A percentile compares a stretch with the other conserved stretches of the same genome.
phyloP scores from a whole-genome alignment of 2,888 invertebrate species.

The Nycteola revayana region DNA sequence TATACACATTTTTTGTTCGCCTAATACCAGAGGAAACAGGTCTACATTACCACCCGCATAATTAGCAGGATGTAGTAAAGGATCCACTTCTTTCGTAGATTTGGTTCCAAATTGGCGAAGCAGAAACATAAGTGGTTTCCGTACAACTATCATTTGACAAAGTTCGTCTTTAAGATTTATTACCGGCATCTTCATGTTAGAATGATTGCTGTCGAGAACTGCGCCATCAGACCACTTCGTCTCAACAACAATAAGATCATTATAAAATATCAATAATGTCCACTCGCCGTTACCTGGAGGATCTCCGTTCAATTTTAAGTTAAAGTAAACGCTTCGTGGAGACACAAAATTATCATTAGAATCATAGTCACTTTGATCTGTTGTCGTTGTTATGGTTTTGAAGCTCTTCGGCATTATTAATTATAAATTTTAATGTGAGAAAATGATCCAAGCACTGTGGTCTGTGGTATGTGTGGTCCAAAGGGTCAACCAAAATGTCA shows the following conservation, averaged over 20 bases:
- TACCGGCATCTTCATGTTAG: conserved; percentile 25
- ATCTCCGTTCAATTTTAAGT: conserved; percentile 43
- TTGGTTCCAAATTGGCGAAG: conserved; percentile 50
- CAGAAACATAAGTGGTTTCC: conserved; percentile 59
- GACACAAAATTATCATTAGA: conserved; percentile 31
- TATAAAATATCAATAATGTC: conserved; percentile 46
- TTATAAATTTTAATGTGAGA: too few relatives aligned
- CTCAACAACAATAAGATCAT: conserved; percentile 48
- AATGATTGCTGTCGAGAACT: conserved; percentile 27
- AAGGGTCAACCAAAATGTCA: too few relatives aligned
- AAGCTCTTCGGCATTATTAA: too few relatives aligned
- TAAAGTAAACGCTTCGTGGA: conserved; percentile 39
- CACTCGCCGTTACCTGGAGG: conserved; percentile 44
- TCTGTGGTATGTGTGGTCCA: too few relatives aligned
- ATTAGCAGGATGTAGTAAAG: conserved; percentile 55
- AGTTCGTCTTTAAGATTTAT: conserved; percentile 49
- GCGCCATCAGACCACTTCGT: conserved; percentile 47
- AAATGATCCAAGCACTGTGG: too few relatives aligned
- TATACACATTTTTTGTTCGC: conserved; percentile 50
- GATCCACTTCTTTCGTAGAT: conserved; percentile 54
- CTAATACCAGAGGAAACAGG: conserved; percentile 60
- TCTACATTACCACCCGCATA: conserved; percentile 63
- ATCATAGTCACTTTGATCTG: conserved; percentile 13
- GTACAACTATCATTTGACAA: conserved; percentile 42
- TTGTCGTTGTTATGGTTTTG: conserved; percentile 13